Evolutionary conservation across 2,888 invertebrate species (phyloP).

Genomic region (Antheraea assamensis): DNA sequence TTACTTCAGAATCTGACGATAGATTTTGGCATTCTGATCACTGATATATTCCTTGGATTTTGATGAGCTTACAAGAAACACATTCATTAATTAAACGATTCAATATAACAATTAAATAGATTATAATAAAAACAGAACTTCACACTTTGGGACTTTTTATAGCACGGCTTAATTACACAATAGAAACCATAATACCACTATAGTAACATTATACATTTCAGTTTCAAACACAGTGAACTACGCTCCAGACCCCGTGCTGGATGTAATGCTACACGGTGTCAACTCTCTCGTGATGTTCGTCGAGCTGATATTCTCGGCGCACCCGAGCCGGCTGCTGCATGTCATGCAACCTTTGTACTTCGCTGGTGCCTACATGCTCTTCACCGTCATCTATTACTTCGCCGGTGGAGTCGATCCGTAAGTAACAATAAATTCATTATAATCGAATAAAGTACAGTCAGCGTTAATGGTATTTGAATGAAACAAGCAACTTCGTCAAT

Average conservation of each 20-base stretch:
- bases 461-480: not conserved
- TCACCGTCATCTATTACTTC: slow-evolving; percentile 86
- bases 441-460: not conserved
- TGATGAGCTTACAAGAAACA: not conserved
- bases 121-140: not conserved
- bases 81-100: not conserved
- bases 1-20: not conserved
- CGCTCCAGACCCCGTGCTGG: slow-evolving; percentile 67
- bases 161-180: not conserved
- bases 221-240: slow-evolving; percentile 60
- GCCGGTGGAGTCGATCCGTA: slow-evolving; percentile 89
- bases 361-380: slow-evolving; percentile 86
- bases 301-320: slow-evolving; percentile 87
- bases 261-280: slow-evolving; percentile 80
- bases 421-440: slow-evolving; percentile 42
- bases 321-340: slow-evolving; percentile 85
- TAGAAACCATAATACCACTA: not conserved
- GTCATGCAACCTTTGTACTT: slow-evolving; percentile 87
- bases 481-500: not conserved
- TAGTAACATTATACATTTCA: slow-evolving; percentile 34
- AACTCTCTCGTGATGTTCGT: slow-evolving; percentile 89
- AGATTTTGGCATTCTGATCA: not conserved
- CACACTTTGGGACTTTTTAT: not conserved
- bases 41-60: not conserved
- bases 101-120: not conserved